Conservation (phyloP, 2,113 vertebrate species). For the Mystacornis crossleyi region DNA sequence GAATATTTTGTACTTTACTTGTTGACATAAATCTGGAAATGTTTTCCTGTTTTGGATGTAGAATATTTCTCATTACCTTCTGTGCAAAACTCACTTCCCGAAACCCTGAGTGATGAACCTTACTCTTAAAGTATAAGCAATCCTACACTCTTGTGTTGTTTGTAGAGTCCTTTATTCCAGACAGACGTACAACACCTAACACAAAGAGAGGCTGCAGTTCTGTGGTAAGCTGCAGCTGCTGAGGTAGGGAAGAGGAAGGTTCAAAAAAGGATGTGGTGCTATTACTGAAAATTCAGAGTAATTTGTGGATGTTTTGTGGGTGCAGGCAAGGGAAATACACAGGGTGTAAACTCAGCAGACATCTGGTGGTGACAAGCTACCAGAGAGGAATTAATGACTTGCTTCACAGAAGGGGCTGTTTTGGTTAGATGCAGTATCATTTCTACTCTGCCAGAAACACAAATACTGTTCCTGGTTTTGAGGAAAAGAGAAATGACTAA, state of each 20-base stretch:
- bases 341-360: slow-evolving; percentile 23
- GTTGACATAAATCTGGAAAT: background rate
- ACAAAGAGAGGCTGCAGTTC: background rate
- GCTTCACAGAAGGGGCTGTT: background rate
- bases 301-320: slow-evolving; percentile 2
- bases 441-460: background rate
- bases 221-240: slow-evolving; percentile 19
- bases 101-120: background rate
- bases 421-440: background rate
- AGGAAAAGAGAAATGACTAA: slow-evolving; percentile 14
- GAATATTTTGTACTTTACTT: background rate
- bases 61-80: background rate
- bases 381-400: slow-evolving; percentile 22
- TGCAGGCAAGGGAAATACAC: slow-evolving; percentile 3
- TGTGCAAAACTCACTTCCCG: background rate
- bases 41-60: background rate
- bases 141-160: background rate
- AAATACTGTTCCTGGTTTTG: background rate
- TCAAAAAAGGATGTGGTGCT: background rate
- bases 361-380: slow-evolving; percentile 26
- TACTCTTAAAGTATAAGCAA: background rate
- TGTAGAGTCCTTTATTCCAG: background rate
- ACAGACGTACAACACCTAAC: background rate
- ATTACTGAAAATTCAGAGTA: background rate
- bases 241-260: background rate